Evolutionary conservation across 2,113 vertebrate species (phyloP).

Genomic region (Fulica atra): DNA sequence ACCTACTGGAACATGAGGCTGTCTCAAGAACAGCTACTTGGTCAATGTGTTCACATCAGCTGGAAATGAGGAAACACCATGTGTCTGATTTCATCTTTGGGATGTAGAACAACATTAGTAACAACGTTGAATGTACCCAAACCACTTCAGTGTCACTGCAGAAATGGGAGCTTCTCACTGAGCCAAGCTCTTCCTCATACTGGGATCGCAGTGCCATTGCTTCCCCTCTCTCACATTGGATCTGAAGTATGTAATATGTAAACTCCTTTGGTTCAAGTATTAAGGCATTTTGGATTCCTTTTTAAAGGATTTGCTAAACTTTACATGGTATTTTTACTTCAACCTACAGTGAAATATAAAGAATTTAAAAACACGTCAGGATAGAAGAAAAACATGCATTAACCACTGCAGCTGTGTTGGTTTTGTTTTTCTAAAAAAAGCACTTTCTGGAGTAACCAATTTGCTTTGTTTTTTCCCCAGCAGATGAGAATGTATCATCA

Average conservation of each 20-base stretch:
- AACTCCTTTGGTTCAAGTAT: slow-evolving; percentile 85
- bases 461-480: background rate
- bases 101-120: background rate
- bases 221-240: background rate
- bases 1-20: background rate
- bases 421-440: slow-evolving; percentile 34
- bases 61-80: fast-evolving
- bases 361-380: slow-evolving; percentile 73
- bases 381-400: slow-evolving; percentile 76
- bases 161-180: background rate
- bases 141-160: background rate
- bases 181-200: background rate
- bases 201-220: background rate
- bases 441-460: slow-evolving; percentile 57
- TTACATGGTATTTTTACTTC: slow-evolving; percentile 50
- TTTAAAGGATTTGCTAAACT: slow-evolving; percentile 72
- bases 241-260: slow-evolving; percentile 51
- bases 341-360: slow-evolving; percentile 72
- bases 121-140: background rate
- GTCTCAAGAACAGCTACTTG: background rate
- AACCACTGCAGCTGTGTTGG: slow-evolving; percentile 42
- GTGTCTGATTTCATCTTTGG: background rate
- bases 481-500: slow-evolving; percentile 59
- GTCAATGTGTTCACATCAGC: fast-evolving
- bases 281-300: slow-evolving; percentile 80